Conservation (phyloP, 2,888 invertebrate genomes). For the Lasius platythorax region DNA sequence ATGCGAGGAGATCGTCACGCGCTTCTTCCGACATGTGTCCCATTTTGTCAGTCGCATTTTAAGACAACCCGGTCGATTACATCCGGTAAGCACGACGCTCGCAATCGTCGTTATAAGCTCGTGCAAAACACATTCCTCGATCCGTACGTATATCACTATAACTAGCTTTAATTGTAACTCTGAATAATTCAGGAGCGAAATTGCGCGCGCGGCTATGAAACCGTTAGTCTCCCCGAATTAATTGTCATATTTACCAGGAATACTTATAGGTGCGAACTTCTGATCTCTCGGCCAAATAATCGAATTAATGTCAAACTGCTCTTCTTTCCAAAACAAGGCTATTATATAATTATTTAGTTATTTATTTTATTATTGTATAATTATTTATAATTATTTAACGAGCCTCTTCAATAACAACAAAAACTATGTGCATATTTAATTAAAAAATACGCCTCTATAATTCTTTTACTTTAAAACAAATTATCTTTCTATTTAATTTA, state of each 20-base stretch:
- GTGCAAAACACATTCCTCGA: slow-evolving; percentile 34
- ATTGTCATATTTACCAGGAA: slow-evolving; percentile 19
- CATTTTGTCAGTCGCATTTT: not conserved
- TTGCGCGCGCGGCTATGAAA: slow-evolving; percentile 29
- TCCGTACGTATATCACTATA: slow-evolving; percentile 44
- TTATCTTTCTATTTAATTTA: slow-evolving; percentile 15
- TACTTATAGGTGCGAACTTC: slow-evolving; percentile 1
- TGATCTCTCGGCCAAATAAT: not conserved
- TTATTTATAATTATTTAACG: not conserved
- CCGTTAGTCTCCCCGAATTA: slow-evolving; percentile 32
- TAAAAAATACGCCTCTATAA: not conserved
- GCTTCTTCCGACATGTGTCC: not conserved
- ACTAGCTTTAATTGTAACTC: slow-evolving; percentile 59
- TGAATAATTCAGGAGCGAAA: slow-evolving; percentile 61
- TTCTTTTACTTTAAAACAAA: not conserved
- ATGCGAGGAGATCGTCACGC: not conserved
- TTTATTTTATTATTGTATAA: too few species aligned
- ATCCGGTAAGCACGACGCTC: not conserved
- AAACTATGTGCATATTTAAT: not conserved
- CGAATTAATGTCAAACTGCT: not conserved
- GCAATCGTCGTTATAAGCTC: not conserved
- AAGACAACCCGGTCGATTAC: not conserved
- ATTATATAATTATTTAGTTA: too few species aligned
- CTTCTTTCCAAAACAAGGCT: not conserved
- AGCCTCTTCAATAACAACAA: not conserved